These are phyloP conservation scores for Nibea albiflora DNA, from an alignment of 2,113 vertebrate species.

Conservation along the genomic window DNA sequence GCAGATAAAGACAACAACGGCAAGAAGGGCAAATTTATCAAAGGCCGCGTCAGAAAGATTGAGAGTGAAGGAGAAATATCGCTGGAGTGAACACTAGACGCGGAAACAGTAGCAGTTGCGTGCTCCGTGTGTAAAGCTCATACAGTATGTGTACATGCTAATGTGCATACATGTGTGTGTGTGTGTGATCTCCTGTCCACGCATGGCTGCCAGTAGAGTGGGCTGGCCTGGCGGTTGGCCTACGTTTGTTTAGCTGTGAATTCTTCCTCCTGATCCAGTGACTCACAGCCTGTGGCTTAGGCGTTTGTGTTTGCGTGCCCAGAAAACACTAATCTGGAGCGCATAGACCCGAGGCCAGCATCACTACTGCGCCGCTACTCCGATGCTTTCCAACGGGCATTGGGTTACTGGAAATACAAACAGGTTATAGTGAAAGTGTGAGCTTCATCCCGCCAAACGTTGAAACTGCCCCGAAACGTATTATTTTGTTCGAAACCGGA, in stretches of 20 bases:
- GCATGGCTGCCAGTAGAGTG: conserved; percentile 66
- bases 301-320: conserved; percentile 48
- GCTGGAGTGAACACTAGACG: not conserved
- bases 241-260: conserved; percentile 80
- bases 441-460: not conserved
- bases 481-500: not conserved
- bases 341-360: conserved; percentile 41
- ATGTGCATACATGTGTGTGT: conserved; percentile 28
- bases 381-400: conserved; percentile 1
- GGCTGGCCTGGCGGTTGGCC: conserved; percentile 69
- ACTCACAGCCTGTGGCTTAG: conserved; percentile 74
- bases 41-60: conserved; percentile 48
- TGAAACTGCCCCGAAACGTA: not conserved
- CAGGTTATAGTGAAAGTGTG: not conserved
- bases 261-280: conserved; percentile 76
- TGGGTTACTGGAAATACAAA: conserved; percentile 6
- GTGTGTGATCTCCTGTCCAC: conserved; percentile 52
- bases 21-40: conserved; percentile 54
- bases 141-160: conserved; percentile 11
- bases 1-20: conserved; percentile 44
- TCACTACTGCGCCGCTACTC: conserved; percentile 2
- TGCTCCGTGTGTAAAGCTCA: conserved; percentile 29
- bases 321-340: conserved; percentile 67
- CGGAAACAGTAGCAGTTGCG: conserved; percentile 5
- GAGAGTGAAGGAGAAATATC: conserved; percentile 35